Base-by-base conservation (phyloP, 2,888 invertebrate species). In the Ethmia dodecea region DNA sequence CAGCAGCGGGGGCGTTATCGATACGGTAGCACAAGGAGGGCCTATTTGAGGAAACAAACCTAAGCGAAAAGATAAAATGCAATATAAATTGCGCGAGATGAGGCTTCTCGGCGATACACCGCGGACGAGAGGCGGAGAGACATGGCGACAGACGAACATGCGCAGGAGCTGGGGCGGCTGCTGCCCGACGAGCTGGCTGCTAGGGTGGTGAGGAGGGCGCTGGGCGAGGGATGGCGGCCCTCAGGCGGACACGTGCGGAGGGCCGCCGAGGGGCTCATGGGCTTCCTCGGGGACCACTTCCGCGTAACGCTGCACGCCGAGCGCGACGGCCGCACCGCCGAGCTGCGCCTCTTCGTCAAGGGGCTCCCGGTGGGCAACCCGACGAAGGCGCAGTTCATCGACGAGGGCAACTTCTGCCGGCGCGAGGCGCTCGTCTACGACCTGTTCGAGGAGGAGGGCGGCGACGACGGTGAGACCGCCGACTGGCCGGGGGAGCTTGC, bases 231-330 rank as follows among this genome's bases (percentile, higher is more conserved):
- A 10, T 52, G 52, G 43, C 42, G 54, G 35, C 13, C 62, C 1
- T 22, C 60, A 1, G 50, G 50, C 0, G 42, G 55, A 13, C 52
- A 66, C 2, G 35, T 71, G n/a, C 51, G 33, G 8, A 52, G 66
- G 0, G 76, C 77, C 0, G 37, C 54, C 0, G 57, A 61, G 0
- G 80, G 80, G 0, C 30, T 81, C 0, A 58, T 66, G 0, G 83
- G 83, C 0, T 80, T 73, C 47, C 58, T 83, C 1, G 81, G 73
- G 1, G 81, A 79, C 31, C 81, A 83, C 40, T 51, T 70, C 10
- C 54, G 63, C 11, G 56, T 60, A 2, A 49, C 52, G 1, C 37
- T 83, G 1, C 41, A 49, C 4, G 60, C 74, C 9, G 39, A 47
- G 15, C 43, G 49, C 1, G 38, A 41, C 1, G 63, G 49, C 0